Evolutionary conservation across 2,797 vertebrate genomes (phyloP).

Genomic region (Acipenser transmontanus): DNA sequence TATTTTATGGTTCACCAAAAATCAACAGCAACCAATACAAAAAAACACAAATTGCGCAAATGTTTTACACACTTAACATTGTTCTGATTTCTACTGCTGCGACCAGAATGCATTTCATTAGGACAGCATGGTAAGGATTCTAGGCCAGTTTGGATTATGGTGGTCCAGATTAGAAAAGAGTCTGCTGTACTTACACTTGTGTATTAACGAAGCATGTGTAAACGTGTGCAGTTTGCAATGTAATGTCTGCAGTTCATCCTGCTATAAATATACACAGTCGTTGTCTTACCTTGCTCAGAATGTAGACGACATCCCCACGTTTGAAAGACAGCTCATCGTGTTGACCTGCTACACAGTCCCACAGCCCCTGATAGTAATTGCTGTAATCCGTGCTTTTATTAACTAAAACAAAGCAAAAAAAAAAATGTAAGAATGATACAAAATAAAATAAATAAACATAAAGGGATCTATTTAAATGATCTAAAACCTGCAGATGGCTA

Average conservation of each 20-base stretch:
- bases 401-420: slow-evolving; percentile 38
- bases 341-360: slow-evolving; percentile 82
- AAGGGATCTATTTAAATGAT: not conserved
- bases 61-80: no score
- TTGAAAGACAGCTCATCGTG: slow-evolving; percentile 89
- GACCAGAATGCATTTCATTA: not conserved
- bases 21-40: no score
- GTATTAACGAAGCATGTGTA: no score
- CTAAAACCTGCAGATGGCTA: no score
- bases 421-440: slow-evolving; percentile 18
- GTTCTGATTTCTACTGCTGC: not conserved
- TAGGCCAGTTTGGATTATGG: no score
- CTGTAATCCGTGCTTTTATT: slow-evolving; percentile 72
- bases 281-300: slow-evolving; percentile 86
- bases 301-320: slow-evolving; percentile 88
- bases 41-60: no score
- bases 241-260: no score
- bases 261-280: slow-evolving; percentile 27
- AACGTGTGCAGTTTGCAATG: no score
- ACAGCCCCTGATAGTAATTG: slow-evolving; percentile 88
- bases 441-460: not conserved
- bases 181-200: no score
- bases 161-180: no score
- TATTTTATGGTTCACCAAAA: no score
- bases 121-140: no score